These are phyloP conservation scores for Stegastes partitus DNA, from an alignment of 2,113 vertebrate genomes.

Conservation along the genomic window DNA sequence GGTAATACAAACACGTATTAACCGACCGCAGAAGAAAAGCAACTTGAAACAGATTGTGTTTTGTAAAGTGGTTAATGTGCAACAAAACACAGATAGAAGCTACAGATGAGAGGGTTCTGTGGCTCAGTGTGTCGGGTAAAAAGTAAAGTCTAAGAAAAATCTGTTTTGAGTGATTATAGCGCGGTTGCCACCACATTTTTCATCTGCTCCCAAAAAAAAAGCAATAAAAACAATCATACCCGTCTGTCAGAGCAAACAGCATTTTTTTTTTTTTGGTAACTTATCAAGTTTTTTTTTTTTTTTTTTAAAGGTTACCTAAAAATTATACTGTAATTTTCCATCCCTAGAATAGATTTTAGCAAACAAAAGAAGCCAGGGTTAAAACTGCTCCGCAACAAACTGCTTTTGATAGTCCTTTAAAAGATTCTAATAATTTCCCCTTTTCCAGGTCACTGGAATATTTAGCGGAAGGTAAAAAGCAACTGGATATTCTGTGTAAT, in stretches of 20 bases:
- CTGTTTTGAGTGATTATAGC: not conserved
- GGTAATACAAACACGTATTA: not conserved
- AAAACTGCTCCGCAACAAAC: not conserved
- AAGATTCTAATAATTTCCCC: not conserved
- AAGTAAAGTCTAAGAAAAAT: not conserved
- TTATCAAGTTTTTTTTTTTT: constrained; percentile 4
- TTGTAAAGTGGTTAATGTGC: constrained; percentile 1
- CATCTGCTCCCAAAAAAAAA: not conserved
- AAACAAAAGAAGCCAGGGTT: not conserved
- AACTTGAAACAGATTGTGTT: not conserved
- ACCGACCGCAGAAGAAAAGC: not conserved
- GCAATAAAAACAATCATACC: too few relatives aligned
- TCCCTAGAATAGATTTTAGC: not conserved
- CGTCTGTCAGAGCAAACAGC: not conserved
- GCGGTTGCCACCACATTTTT: not conserved
- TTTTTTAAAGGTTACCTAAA: constrained; percentile 8
- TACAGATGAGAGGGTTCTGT: not conserved
- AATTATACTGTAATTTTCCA: not conserved
- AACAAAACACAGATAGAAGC: too few relatives aligned
- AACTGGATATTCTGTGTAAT: not conserved
- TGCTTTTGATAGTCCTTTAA: not conserved
- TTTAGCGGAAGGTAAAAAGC: not conserved
- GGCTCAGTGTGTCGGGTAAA: not conserved
- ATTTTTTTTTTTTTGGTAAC: not conserved
- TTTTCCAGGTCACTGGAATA: not conserved